Evolutionary conservation across 2,113 vertebrate genomes (phyloP).

Genomic region (Rhabdomys dilectus): DNA sequence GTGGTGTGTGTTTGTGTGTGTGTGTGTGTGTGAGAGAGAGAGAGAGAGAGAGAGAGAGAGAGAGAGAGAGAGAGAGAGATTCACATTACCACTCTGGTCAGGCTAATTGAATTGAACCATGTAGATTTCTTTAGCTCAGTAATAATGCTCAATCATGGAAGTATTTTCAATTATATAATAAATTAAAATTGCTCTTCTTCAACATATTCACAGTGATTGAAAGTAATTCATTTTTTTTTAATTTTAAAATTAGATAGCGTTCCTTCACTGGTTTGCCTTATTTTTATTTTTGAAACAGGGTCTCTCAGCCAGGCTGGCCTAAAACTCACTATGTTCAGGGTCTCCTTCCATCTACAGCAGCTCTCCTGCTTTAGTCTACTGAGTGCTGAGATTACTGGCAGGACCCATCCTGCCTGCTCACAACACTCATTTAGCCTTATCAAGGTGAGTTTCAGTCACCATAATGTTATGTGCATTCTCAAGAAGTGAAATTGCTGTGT

Average conservation of each 20-base stretch:
- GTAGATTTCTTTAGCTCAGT: conserved; percentile 77
- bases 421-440: background rate
- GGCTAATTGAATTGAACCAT: conserved; percentile 71
- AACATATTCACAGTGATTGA: background rate
- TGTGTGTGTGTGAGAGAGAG: background rate
- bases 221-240: conserved; percentile 57
- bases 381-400: background rate
- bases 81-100: conserved; percentile 55
- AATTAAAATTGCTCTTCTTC: conserved; percentile 70
- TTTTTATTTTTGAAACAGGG: background rate
- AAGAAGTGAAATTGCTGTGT: background rate
- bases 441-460: background rate
- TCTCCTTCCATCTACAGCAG: background rate
- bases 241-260: conserved; percentile 48
- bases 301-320: background rate
- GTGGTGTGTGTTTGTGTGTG: background rate
- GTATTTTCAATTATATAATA: conserved; percentile 79
- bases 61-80: too few species aligned
- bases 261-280: conserved; percentile 12
- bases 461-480: background rate
- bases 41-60: too few species aligned
- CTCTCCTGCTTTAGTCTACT: background rate
- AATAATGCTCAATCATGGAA: conserved; percentile 77
- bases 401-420: background rate
- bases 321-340: background rate